These are phyloP conservation scores for Nycteola revayana DNA, from an alignment of 2,888 invertebrate genomes.

Conservation along the genomic window DNA sequence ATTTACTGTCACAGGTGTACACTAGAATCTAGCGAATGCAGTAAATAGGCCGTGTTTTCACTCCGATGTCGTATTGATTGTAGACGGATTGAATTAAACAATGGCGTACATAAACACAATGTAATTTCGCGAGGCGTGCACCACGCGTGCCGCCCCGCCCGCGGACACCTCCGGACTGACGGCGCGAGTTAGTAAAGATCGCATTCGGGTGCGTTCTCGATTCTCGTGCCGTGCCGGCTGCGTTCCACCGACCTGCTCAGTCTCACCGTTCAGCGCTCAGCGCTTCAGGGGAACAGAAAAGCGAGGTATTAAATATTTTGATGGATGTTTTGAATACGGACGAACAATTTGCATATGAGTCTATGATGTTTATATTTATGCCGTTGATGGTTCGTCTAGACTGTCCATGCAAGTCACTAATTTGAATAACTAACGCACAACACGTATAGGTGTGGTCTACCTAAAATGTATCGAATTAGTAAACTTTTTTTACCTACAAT, in stretches of 20 bases:
- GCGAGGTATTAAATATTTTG: constrained; percentile 37
- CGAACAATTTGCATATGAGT: constrained; percentile 12
- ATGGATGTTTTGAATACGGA: constrained; percentile 59
- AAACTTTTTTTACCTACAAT: too few relatives aligned
- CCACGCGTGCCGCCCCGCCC: constrained; percentile 79
- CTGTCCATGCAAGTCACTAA: too few relatives aligned
- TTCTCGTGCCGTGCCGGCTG: constrained; percentile 53
- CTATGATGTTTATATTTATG: too few relatives aligned
- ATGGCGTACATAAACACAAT: constrained; percentile 73
- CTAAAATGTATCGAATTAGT: too few relatives aligned
- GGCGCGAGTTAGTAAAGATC: constrained; percentile 56
- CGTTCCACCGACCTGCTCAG: constrained; percentile 43
- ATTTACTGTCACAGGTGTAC: constrained; percentile 46
- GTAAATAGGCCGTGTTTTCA: constrained; percentile 58
- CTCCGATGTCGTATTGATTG: constrained; percentile 67
- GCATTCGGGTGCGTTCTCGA: constrained; percentile 62
- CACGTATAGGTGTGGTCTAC: too few relatives aligned
- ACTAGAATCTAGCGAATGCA: constrained; percentile 41
- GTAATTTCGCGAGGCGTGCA: constrained; percentile 75
- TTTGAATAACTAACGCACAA: too few relatives aligned
- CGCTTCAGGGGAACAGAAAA: constrained; percentile 27
- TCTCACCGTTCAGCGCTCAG: too few relatives aligned
- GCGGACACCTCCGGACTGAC: constrained; percentile 73
- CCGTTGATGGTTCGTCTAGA: neutral
- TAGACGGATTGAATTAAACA: constrained; percentile 67